Conservation (phyloP, 2,797 vertebrate genomes). For the Falco berigora region DNA sequence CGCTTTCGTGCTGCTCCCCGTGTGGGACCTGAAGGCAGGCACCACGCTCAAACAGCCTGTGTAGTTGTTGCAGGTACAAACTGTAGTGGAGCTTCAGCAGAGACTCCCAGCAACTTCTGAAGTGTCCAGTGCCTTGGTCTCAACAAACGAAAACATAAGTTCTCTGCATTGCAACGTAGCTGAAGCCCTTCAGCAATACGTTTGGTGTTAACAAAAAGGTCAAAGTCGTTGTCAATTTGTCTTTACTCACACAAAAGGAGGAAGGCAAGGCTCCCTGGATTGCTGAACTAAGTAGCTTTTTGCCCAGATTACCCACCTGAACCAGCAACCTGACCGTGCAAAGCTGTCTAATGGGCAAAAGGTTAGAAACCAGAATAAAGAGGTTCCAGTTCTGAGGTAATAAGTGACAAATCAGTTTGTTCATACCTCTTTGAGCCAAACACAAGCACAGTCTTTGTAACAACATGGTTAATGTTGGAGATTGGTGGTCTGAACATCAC, state of each 20-base stretch:
- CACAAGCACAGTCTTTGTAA: neutral
- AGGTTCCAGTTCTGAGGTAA: neutral
- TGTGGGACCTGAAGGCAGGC: neutral
- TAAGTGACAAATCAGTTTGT: neutral
- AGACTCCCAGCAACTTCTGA: neutral
- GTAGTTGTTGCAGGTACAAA: neutral
- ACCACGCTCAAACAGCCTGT: neutral
- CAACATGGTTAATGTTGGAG: neutral
- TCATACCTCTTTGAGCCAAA: neutral
- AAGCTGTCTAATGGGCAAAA: neutral
- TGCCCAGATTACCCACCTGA: rapidly evolving
- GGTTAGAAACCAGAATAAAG: neutral
- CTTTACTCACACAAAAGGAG: neutral
- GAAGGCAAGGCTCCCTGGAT: neutral
- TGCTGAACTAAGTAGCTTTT: neutral
- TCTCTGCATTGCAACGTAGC: rapidly evolving
- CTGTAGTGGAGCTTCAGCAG: neutral
- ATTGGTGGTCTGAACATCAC: too few species aligned
- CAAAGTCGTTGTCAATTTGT: neutral
- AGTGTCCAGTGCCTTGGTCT: neutral
- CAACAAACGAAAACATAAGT: neutral
- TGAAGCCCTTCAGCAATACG: neutral
- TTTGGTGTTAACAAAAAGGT: neutral
- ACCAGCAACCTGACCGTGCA: neutral
- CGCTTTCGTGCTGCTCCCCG: neutral